A percentile compares a stretch with the other conserved stretches of the same genome.
Evolutionary conservation across 2,888 invertebrate species (phyloP).

Genomic region (Micoletzkya japonica): DNA sequence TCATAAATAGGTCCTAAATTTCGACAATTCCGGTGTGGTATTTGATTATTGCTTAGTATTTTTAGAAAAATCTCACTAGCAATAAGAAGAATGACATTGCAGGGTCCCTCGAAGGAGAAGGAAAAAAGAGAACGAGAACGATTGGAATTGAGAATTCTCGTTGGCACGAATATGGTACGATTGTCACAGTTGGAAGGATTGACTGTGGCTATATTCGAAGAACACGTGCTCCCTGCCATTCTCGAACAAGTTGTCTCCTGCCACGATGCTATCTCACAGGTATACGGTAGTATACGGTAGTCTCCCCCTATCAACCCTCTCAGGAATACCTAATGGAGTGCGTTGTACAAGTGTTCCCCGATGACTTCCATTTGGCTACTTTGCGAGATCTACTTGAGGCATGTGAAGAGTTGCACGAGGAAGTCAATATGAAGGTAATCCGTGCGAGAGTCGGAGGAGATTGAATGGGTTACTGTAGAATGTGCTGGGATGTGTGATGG

Average conservation of each 20-base stretch:
- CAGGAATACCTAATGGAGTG: constrained; percentile 99
- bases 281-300: background rate
- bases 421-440: constrained; percentile 78
- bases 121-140: constrained; percentile 77
- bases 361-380: constrained; percentile 96
- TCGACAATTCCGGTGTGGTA: too few species aligned
- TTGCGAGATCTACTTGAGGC: constrained; percentile 92
- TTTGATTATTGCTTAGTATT: too few species aligned
- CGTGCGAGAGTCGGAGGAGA: background rate
- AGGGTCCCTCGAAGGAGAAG: constrained; percentile 81
- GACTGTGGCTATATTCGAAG: constrained; percentile 84
- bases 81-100: too few species aligned
- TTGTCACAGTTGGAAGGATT: constrained; percentile 93
- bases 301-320: too few species aligned
- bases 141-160: constrained; percentile 90
- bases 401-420: constrained; percentile 90
- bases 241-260: constrained; percentile 95
- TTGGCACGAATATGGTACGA: constrained; percentile 95
- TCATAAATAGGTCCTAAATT: too few species aligned
- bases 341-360: constrained; percentile 97
- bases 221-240: constrained; percentile 89
- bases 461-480: constrained; percentile 3
- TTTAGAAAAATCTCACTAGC: too few species aligned
- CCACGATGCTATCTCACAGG: constrained; percentile 88
- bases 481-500: constrained; percentile 20